Conservation (phyloP, 2,797 vertebrate species). For the Bovichtus variegatus region DNA sequence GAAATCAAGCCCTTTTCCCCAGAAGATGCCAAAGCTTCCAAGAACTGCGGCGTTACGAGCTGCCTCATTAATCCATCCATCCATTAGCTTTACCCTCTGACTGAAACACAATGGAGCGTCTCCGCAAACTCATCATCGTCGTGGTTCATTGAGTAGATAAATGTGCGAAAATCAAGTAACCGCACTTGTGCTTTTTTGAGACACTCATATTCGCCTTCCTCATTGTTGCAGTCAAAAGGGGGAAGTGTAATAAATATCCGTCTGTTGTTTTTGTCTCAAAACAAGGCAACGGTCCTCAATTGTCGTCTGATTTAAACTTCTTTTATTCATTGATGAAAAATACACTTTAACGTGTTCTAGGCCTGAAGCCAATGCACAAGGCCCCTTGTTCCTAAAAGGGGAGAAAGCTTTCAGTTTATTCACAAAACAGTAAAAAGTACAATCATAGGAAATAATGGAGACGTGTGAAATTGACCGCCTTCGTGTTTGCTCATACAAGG, state of each 20-base stretch:
- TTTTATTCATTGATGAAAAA: neutral
- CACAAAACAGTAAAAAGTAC: too few species aligned
- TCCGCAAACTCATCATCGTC: too few species aligned
- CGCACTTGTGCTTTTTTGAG: too few species aligned
- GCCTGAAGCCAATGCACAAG: too few species aligned
- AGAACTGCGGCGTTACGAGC: neutral
- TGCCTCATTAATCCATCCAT: neutral
- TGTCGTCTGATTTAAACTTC: neutral
- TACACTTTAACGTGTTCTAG: neutral
- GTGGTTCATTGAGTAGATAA: too few species aligned
- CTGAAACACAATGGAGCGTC: too few species aligned
- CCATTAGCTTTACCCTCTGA: neutral
- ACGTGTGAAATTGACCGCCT: neutral
- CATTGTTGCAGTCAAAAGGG: neutral
- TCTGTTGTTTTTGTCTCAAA: neutral
- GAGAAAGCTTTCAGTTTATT: too few species aligned
- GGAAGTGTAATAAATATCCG: neutral
- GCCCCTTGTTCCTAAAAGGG: too few species aligned
- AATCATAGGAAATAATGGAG: too few species aligned
- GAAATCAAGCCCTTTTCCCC: too few species aligned
- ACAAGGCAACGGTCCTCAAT: neutral
- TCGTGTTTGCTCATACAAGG: neutral
- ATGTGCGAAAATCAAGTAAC: accelerated
- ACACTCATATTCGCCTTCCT: neutral
- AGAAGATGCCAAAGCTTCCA: neutral